Conservation (phyloP, 2,888 invertebrate genomes). For the Pachydiplax longipennis region DNA sequence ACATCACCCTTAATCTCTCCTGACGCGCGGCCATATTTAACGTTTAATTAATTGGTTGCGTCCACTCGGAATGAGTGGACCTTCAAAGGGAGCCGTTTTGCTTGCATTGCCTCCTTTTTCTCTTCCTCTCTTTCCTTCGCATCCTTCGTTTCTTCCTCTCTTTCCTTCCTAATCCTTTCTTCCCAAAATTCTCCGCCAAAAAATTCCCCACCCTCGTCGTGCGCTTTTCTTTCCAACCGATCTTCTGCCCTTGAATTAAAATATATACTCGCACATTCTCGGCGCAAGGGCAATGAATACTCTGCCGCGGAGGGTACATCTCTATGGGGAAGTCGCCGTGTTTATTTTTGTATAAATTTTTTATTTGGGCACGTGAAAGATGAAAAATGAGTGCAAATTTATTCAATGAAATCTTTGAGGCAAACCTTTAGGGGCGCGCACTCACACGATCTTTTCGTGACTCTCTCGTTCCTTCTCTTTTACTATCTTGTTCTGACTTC, state of each 20-base stretch:
- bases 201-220: neutral
- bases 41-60: constrained; percentile 44
- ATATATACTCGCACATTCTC: neutral
- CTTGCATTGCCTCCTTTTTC: constrained; percentile 12
- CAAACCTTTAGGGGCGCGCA: neutral
- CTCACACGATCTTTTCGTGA: neutral
- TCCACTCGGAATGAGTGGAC: constrained; percentile 39
- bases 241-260: neutral
- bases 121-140: neutral
- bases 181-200: neutral
- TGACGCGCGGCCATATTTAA: constrained; percentile 37
- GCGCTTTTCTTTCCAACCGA: neutral
- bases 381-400: neutral
- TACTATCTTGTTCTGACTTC: neutral
- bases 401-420: neutral
- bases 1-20: constrained; percentile 44
- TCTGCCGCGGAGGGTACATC: neutral
- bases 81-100: constrained; percentile 44
- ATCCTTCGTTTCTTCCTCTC: neutral
- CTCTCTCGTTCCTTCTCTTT: neutral
- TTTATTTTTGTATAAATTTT: neutral
- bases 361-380: neutral
- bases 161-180: neutral
- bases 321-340: neutral
- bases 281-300: neutral